phyloP scores from a whole-genome alignment of 2,797 vertebrate genomes.

The Phoebastria nigripes region DNA sequence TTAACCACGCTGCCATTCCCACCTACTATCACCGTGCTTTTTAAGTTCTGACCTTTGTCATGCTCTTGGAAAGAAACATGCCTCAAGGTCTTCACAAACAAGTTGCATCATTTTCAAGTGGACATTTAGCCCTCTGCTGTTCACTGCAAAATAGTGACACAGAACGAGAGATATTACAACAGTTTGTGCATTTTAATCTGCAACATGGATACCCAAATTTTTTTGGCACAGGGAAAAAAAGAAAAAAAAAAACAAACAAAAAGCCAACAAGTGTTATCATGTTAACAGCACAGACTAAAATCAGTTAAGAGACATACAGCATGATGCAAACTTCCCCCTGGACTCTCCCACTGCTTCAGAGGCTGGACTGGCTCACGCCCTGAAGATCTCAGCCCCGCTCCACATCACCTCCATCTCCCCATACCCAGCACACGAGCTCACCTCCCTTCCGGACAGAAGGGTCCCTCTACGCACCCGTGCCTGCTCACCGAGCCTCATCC shows the following conservation, averaged over 20 bases:
- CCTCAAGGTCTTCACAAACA: slow-evolving; percentile 18
- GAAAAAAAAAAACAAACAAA: not conserved
- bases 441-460: not conserved
- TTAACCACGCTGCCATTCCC: not conserved
- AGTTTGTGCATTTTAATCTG: rapidly evolving
- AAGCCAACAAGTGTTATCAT: not conserved
- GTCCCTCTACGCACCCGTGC: rapidly evolving
- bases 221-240: not conserved
- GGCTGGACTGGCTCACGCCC: not conserved
- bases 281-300: not conserved
- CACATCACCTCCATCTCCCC: not conserved
- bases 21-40: not conserved
- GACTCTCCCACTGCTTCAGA: not conserved
- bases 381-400: too few species aligned
- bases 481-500: rapidly evolving
- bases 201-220: rapidly evolving
- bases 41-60: not conserved
- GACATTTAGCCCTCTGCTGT: not conserved
- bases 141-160: not conserved
- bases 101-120: not conserved
- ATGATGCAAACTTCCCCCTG: not conserved
- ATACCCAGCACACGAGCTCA: rapidly evolving
- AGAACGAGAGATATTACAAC: not conserved
- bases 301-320: not conserved
- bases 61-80: not conserved